Conservation (phyloP, 2,797 vertebrate species). For the Anolis apletophallus region DNA sequence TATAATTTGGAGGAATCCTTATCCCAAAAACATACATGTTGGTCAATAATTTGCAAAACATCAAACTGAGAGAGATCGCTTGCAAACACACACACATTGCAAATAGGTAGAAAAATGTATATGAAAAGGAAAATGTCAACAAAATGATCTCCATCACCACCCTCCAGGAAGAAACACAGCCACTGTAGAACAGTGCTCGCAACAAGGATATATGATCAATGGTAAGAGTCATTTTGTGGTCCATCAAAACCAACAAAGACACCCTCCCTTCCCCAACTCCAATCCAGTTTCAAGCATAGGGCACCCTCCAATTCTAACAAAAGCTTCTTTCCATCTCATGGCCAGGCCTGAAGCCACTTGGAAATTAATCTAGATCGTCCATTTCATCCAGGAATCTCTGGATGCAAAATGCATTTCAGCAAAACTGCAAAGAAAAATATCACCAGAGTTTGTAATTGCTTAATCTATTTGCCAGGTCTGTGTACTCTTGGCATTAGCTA, state of each 20-base stretch:
- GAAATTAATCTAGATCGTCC: too few species aligned
- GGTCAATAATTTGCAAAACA: not conserved
- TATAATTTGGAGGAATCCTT: not conserved
- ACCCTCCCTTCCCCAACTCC: too few species aligned
- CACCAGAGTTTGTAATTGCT: not conserved
- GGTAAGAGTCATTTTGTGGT: too few species aligned
- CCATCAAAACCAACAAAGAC: too few species aligned
- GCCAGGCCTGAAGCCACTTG: too few species aligned
- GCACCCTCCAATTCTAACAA: too few species aligned
- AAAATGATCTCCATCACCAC: not conserved
- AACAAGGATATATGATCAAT: too few species aligned
- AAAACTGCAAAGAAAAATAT: conserved; percentile 7
- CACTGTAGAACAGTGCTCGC: too few species aligned
- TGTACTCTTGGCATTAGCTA: conserved; percentile 16
- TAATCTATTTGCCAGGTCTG: not conserved
- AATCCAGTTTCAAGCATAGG: too few species aligned
- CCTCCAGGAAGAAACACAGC: too few species aligned
- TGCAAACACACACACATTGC: not conserved
- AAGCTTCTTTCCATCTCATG: too few species aligned
- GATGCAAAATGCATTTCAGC: not conserved
- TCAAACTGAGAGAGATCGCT: not conserved
- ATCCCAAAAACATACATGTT: not conserved
- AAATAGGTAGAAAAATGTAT: not conserved
- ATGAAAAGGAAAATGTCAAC: not conserved
- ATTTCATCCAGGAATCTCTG: not conserved